Evolutionary conservation across 2,797 vertebrate species (phyloP), one percentile per base, ranked within the genome.

Genomic region (Podarcis siculus): DNA sequence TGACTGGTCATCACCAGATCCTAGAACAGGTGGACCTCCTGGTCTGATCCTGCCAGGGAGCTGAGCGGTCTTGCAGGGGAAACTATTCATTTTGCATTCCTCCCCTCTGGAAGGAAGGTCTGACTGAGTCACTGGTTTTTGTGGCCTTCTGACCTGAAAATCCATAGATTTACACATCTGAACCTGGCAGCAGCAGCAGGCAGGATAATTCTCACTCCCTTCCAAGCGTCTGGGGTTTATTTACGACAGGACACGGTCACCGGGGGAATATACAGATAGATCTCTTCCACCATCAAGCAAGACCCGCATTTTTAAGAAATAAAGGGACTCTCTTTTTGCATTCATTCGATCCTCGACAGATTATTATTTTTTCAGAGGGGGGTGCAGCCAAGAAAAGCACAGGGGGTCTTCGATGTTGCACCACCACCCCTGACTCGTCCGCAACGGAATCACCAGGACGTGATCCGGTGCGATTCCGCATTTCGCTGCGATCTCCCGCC

Each of bases 311-410:
- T 64, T 12, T 3, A 12, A 64, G 10, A 35, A 79, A 10, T 12
- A 39, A 77, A 27, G 8, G 27, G 66, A 30, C 21, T 67, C 7
- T 27, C 25, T 67, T 27, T 8, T 30, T 10, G 2, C 3, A 30
- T 25, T 10, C 55, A 23, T 25, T 23, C 21, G n/a, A 8, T 37
- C 35, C 9, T 30, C 15, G 35, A 8, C 10, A 49, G 78, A 12
- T 8, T 7, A 15, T 3, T 5, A 10, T 45, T 49, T 49, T 45
- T 45, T 0, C 6, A 19, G 0, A 12, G 39, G 10, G 1, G 19
- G 27, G 25, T 1, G 13, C 49, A 55, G 49, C 49, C 49, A 55
- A 27, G 21, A 25, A 17, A 4, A n/a, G 30, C 13, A 30, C 3
- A 8, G 39, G 35, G 85, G 2, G 61, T 21, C 13, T 6, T 2